A percentile compares a stretch with the other conserved stretches of the same genome.
phyloP scores from a whole-genome alignment of 92 coral and sea anemone species.

The Palythoa grandiflora region DNA sequence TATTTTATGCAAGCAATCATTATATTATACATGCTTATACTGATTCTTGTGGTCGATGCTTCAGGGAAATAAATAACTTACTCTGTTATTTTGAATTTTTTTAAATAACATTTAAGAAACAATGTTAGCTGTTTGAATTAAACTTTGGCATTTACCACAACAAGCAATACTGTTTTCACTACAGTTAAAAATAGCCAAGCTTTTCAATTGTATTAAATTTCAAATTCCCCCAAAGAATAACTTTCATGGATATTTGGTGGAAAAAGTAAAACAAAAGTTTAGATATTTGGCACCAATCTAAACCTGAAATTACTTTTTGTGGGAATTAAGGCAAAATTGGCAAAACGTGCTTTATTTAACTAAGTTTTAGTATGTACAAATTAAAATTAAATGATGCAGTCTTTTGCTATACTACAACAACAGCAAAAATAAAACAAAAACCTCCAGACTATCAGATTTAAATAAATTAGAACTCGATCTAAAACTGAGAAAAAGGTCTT shows the following conservation, averaged over 20 bases:
- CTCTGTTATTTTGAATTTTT: conserved; percentile 28
- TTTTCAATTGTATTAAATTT: neutral
- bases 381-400: conserved; percentile 8
- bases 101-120: conserved; percentile 36
- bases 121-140: conserved; percentile 20
- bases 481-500: neutral
- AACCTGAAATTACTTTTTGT: neutral
- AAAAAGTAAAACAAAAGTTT: neutral
- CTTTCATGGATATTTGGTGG: neutral
- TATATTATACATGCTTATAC: neutral
- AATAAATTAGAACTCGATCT: neutral
- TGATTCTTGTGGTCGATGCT: neutral
- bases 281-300: neutral
- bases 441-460: neutral
- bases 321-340: neutral
- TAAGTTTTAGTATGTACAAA: conserved; percentile 29
- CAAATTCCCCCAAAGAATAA: conserved; percentile 20
- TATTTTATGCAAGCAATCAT: conserved; percentile 12
- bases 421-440: conserved; percentile 13
- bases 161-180: neutral
- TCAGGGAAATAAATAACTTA: conserved; percentile 48
- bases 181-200: neutral
- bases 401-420: conserved; percentile 10
- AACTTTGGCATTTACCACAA: neutral
- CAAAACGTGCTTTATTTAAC: neutral